Base-by-base conservation (phyloP, 2,113 vertebrate species). In the Dendrocopos noguchii region DNA sequence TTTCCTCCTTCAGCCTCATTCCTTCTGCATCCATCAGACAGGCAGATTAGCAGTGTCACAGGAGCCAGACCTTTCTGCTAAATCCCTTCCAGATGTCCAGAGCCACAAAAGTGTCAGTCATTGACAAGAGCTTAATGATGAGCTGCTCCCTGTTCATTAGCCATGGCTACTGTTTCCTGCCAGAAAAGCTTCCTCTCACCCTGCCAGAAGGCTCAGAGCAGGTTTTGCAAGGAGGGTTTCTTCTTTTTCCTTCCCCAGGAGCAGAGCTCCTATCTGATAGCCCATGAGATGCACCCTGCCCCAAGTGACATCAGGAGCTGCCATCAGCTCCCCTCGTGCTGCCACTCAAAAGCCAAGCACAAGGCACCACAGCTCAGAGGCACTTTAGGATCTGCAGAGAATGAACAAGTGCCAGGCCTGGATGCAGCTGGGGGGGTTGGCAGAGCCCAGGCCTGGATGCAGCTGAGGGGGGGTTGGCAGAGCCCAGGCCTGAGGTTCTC, bases 81-180 rank as follows among this genome's bases (percentile, higher is more conserved):
- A 98, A 98, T 94, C 71, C 75, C 44, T 98, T 98, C 98, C 98
- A 98, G 97, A 98, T 98, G 97, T 97, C 85, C 60, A 42, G 31
- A 59, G 76, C 92, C 95, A 75, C 94, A 94, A 82, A 91, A 42
- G 52, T 71, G 85, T 95, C 97, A 97, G 80, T 96, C 77, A 50
- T 12, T 92, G 96, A 97, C 96, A 94, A 53, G 82, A 82, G 93
- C 93, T 70, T 66, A 80, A 97, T 87, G 93, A 90, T 86, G 93
- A 96, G 94, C 93, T 87, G 87, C 83, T 96, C 95, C 94, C 91
- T 92, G 80, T 42, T 86, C 36, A 8, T 96, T 94, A 95, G 82
- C 21, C 27, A 94, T 83, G 34, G 96, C 97, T 97, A 95, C 95
- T 68, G 91, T 96, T 97, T 70, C 94, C 91, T 76, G 25, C 80